Evolutionary conservation across 2,888 invertebrate genomes (phyloP).

Genomic region (Oasisia sp.): DNA sequence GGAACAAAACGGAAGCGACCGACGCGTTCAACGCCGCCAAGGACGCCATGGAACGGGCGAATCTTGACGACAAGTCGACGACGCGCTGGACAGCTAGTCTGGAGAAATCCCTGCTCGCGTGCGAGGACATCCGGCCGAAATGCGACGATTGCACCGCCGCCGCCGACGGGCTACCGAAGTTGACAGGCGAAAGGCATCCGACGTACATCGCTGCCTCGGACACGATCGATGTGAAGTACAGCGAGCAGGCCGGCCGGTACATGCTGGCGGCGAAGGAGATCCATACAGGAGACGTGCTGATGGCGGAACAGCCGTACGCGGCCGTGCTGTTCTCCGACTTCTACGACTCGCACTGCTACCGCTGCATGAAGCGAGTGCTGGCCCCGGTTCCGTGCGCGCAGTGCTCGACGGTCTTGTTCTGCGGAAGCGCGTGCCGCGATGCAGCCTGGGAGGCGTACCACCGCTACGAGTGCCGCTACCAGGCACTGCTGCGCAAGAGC

Average conservation of each 20-base stretch:
- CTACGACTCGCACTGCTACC: constrained; percentile 74
- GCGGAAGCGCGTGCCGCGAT: constrained; percentile 36
- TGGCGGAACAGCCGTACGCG: constrained; percentile 82
- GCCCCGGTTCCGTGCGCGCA: constrained; percentile 38
- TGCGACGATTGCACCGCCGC: neutral
- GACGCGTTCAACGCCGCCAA: constrained; percentile 51
- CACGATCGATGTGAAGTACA: constrained; percentile 41
- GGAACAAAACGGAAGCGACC: constrained; percentile 65
- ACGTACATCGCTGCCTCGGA: constrained; percentile 14
- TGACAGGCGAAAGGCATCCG: constrained; percentile 7
- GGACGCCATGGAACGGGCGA: constrained; percentile 37
- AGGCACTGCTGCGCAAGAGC: constrained; percentile 33
- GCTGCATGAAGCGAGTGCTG: constrained; percentile 67
- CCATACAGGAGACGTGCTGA: constrained; percentile 77
- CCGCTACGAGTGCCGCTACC: constrained; percentile 37
- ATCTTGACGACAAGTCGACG: constrained; percentile 39
- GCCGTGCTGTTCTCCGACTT: constrained; percentile 75
- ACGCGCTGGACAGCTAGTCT: constrained; percentile 34
- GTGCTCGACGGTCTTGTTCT: constrained; percentile 39
- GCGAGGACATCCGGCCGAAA: neutral
- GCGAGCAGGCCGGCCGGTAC: constrained; percentile 51
- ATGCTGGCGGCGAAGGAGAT: constrained; percentile 54
- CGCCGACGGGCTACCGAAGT: neutral
- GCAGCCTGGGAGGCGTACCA: constrained; percentile 37
- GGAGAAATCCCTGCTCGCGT: constrained; percentile 29